phyloP scores from a whole-genome alignment of 2,888 invertebrate genomes.

The Morpho achilles region DNA sequence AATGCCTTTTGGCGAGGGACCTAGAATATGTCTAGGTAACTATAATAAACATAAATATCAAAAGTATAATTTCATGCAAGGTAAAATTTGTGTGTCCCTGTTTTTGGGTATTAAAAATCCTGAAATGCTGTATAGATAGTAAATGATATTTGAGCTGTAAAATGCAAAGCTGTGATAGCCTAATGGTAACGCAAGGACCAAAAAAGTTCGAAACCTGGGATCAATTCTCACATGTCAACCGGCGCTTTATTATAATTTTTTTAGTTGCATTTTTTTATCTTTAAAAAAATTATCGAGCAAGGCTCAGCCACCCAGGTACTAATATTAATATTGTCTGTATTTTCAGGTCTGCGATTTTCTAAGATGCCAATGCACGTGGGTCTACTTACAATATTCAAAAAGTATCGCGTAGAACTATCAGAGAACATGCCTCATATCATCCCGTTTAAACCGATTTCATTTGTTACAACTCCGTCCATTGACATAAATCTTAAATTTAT shows the following conservation, averaged over 20 bases:
- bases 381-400: conserved; percentile 41
- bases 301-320: no score
- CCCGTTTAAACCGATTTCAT: conserved; percentile 30
- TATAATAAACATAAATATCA: neutral
- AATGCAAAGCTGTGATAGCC: no score
- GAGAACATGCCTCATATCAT: conserved; percentile 31
- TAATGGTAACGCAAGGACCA: no score
- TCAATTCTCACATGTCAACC: no score
- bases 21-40: conserved; percentile 56
- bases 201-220: no score
- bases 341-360: conserved; percentile 39
- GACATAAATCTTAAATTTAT: conserved; percentile 31
- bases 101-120: no score
- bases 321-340: neutral
- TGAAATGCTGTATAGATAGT: no score
- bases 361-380: conserved; percentile 45
- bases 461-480: conserved; percentile 27
- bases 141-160: no score
- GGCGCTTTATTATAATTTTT: no score
- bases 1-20: conserved; percentile 62
- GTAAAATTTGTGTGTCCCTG: neutral
- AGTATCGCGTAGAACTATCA: conserved; percentile 37
- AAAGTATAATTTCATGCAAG: neutral
- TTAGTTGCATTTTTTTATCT: no score
- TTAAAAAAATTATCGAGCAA: no score